Conservation (phyloP, 2,797 vertebrate genomes). For the Pteronotus mesoamericanus region DNA sequence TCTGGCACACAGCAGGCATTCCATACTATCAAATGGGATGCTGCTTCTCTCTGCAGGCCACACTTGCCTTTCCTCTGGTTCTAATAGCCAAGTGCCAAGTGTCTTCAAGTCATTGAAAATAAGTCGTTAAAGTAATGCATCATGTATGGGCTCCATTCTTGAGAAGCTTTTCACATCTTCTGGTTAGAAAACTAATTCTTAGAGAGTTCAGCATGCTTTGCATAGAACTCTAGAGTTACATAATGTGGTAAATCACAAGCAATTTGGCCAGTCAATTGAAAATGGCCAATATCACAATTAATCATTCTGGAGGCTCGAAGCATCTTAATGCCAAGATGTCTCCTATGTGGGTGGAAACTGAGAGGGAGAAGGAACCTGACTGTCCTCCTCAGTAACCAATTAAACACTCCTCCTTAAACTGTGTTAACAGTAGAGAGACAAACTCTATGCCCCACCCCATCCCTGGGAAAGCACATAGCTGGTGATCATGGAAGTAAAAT, state of each 20-base stretch:
- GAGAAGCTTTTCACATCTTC: background rate
- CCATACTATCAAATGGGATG: background rate
- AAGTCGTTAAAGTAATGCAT: background rate
- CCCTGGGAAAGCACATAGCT: background rate
- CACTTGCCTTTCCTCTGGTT: background rate
- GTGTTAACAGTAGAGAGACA: background rate
- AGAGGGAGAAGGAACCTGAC: background rate
- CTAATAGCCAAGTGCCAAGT: background rate
- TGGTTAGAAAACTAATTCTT: background rate
- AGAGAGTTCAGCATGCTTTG: background rate
- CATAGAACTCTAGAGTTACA: background rate
- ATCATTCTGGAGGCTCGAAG: background rate
- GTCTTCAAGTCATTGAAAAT: background rate
- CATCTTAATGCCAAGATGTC: background rate
- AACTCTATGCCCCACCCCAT: background rate
- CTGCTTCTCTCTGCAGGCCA: background rate
- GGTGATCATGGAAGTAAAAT: background rate
- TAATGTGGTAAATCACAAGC: background rate
- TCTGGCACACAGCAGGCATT: background rate
- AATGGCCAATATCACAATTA: background rate
- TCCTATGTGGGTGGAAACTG: background rate
- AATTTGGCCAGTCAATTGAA: constrained; percentile 3
- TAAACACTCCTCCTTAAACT: background rate
- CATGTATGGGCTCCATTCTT: background rate
- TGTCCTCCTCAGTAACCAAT: background rate